A percentile compares a stretch with the other conserved stretches of the same genome.
Evolutionary conservation across 2,888 invertebrate genomes (phyloP).

Genomic region (Boloria euphrosyne): DNA sequence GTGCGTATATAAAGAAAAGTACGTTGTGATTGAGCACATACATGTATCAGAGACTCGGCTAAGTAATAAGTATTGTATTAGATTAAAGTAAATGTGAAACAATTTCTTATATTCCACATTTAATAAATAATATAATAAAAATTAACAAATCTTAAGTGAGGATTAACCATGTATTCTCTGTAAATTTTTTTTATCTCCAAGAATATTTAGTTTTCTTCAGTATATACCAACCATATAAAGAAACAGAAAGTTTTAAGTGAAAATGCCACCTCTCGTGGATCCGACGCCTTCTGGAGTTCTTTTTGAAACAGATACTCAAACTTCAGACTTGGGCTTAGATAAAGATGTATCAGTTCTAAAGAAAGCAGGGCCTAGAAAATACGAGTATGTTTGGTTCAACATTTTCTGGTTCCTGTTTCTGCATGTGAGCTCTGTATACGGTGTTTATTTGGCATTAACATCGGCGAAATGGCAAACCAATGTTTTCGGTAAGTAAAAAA

Average conservation of each 20-base stretch:
- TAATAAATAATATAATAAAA: too few species aligned
- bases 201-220: too few species aligned
- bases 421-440: constrained; percentile 85
- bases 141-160: too few species aligned
- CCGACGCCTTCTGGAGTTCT: constrained; percentile 82
- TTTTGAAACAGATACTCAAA: constrained; percentile 85
- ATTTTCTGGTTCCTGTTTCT: constrained; percentile 86
- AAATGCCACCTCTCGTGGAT: constrained; percentile 83
- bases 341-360: constrained; percentile 82
- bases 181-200: too few species aligned
- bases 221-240: neutral
- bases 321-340: constrained; percentile 82
- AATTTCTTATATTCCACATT: too few species aligned
- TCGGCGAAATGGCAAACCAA: constrained; percentile 86
- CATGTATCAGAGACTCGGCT: neutral
- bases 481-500: constrained; percentile 82
- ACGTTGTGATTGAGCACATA: neutral
- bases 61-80: neutral
- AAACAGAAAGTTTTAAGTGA: constrained; percentile 39
- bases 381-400: constrained; percentile 87
- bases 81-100: neutral
- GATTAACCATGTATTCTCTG: too few species aligned
- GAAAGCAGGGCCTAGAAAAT: constrained; percentile 74
- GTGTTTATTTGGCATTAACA: constrained; percentile 84
- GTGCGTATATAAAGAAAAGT: constrained; percentile 10